A percentile compares a stretch with the other conserved stretches of the same genome.
Conservation (phyloP, 2,888 invertebrate species). For the Platypus cylindrus region DNA sequence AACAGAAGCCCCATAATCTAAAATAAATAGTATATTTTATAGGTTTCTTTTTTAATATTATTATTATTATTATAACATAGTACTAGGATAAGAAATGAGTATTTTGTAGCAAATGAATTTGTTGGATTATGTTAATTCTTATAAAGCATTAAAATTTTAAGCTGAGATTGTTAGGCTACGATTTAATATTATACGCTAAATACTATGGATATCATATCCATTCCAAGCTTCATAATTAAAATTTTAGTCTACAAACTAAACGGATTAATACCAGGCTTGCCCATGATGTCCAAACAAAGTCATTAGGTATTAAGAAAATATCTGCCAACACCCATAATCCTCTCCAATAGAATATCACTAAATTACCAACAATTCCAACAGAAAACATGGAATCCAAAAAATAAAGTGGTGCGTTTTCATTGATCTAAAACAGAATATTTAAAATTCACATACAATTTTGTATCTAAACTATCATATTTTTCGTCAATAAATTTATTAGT, state of each 20-base stretch:
- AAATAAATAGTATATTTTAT: constrained; percentile 3
- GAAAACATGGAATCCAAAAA: constrained; percentile 12
- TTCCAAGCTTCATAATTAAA: background rate
- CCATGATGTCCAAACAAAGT: constrained; percentile 10
- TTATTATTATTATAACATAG: too few species aligned
- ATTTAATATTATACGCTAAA: too few species aligned
- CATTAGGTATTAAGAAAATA: constrained; percentile 9
- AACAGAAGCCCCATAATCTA: constrained; percentile 11
- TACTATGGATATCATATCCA: too few species aligned
- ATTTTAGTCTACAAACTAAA: constrained; percentile 4
- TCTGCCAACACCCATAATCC: constrained; percentile 11
- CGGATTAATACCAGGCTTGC: constrained; percentile 12
- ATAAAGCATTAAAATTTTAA: too few species aligned
- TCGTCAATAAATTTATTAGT: too few species aligned
- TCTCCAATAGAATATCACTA: constrained; percentile 13
- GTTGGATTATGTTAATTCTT: too few species aligned
- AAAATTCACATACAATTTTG: too few species aligned
- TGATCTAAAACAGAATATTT: too few species aligned
- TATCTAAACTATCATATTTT: too few species aligned
- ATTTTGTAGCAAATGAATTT: too few species aligned
- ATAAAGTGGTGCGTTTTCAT: constrained; percentile 2
- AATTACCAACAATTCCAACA: constrained; percentile 11
- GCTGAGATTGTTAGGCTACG: too few species aligned
- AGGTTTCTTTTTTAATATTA: background rate
- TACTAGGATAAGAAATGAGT: too few species aligned